Base-by-base conservation (phyloP, 2,888 invertebrate species). In the Rotaria macrura region DNA sequence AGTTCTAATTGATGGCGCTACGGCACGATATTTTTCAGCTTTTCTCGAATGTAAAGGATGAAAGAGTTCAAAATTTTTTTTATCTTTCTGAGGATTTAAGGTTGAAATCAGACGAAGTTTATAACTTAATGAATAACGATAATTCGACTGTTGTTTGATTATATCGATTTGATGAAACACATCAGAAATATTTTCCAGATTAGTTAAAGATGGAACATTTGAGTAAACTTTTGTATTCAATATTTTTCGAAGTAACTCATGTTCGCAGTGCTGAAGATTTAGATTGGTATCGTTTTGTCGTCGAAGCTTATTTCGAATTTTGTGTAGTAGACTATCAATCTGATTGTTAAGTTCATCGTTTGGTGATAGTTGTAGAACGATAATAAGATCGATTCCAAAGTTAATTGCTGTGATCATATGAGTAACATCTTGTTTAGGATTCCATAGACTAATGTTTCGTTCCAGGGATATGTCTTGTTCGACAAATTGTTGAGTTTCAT, bases 251-350 rank as follows among this genome's bases (percentile, higher is more conserved):
- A 55, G 55, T n/a, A n/a, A 25, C 25, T 7, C 1, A 12, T n/a
- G 25, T n/a, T 55, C 55, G 25, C n/a, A 1, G 9, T 0, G n/a
- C 0, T n/a, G 6, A 55, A 55, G 9, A 2, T 3, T 4, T 1
- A 0, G 2, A 1, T 9, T n/a, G 1, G 3, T 1, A 1, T n/a
- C 10, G 7, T n/a, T 2, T 25, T n/a, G 0, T 25, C n/a, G 7
- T 9, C 9, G 9, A n/a, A 55, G 55, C 0, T 0, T n/a, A 2
- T 3, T 3, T 0, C 2, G n/a, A 55, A 55, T 55, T 4, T 55
- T 55, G 7, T 3, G 7, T n/a, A 55, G n/a, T 10, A n/a, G 14
- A n/a, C 0, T 10, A 55, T n/a, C n/a, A 2, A 55, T 55, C n/a
- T n/a, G 25, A 10, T n/a, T 1, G 12, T 9, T 5, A 55, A n/a